Percentiles rank a stretch among this genome's conserved stretches.
phyloP scores from a whole-genome alignment of 2,113 vertebrate genomes.

The Talpa occidentalis region DNA sequence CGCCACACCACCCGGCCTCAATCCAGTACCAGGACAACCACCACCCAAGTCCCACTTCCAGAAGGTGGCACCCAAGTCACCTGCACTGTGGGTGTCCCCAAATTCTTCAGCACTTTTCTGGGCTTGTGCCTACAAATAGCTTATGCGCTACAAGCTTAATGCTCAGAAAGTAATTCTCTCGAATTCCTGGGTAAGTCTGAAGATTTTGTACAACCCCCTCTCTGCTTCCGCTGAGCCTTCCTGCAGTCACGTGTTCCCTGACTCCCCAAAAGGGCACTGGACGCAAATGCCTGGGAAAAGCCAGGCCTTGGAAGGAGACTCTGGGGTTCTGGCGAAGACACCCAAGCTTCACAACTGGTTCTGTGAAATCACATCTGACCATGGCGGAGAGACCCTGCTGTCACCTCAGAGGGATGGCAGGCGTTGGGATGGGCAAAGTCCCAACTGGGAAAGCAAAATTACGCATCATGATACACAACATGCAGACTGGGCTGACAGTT shows the following conservation, averaged over 20 bases:
- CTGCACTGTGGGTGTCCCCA: background rate
- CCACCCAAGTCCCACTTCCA: background rate
- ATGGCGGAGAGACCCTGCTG: background rate
- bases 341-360: background rate
- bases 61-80: background rate
- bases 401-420: background rate
- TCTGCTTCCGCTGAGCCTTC: background rate
- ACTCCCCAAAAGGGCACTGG: background rate
- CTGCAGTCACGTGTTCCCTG: too few species aligned
- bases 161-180: background rate
- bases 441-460: background rate
- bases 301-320: background rate
- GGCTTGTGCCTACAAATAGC: background rate
- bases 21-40: background rate
- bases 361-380: background rate
- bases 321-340: too few species aligned
- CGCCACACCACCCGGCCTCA: fast-evolving
- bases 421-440: background rate
- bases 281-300: background rate
- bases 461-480: background rate
- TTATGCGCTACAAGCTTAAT: background rate
- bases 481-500: too few species aligned
- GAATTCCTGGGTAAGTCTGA: background rate
- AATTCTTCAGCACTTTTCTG: background rate
- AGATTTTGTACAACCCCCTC: background rate